These are phyloP conservation scores for Beroe ovata DNA, from an alignment of 37 sponge, comb jelly and placozoan genomes.

Conservation along the genomic window DNA sequence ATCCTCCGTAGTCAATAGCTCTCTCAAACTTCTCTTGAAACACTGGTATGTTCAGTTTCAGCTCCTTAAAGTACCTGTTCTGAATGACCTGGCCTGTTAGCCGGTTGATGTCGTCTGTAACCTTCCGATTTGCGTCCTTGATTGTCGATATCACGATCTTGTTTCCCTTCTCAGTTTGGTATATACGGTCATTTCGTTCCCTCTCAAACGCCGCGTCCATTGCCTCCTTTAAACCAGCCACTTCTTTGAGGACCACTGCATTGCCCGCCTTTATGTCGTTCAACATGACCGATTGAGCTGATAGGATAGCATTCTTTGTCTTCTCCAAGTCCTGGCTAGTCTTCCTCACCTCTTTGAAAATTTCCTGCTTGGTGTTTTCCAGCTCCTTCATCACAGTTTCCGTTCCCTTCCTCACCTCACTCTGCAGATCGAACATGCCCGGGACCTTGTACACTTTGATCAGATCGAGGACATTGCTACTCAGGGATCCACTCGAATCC, in stretches of 20 bases:
- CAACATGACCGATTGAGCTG: background rate
- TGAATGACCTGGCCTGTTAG: background rate
- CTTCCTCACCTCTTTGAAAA: background rate
- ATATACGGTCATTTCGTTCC: conserved; percentile 1
- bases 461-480: background rate
- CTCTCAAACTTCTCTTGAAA: conserved; percentile 1
- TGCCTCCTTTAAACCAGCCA: background rate
- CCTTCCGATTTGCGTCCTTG: background rate
- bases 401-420: background rate
- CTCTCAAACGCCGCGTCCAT: conserved; percentile 15
- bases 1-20: conserved; percentile 26
- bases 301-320: conserved; percentile 12
- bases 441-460: background rate
- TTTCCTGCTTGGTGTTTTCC: background rate
- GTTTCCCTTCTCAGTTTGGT: background rate
- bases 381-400: background rate
- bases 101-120: background rate
- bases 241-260: background rate
- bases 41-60: conserved; percentile 11
- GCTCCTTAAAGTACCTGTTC: background rate
- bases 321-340: background rate
- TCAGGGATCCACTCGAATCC: background rate
- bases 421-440: conserved; percentile 8
- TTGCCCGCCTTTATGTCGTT: conserved; percentile 2
- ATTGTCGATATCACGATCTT: background rate